phyloP scores from a whole-genome alignment of 2,888 invertebrate genomes.

The Trachelus troglodyta region DNA sequence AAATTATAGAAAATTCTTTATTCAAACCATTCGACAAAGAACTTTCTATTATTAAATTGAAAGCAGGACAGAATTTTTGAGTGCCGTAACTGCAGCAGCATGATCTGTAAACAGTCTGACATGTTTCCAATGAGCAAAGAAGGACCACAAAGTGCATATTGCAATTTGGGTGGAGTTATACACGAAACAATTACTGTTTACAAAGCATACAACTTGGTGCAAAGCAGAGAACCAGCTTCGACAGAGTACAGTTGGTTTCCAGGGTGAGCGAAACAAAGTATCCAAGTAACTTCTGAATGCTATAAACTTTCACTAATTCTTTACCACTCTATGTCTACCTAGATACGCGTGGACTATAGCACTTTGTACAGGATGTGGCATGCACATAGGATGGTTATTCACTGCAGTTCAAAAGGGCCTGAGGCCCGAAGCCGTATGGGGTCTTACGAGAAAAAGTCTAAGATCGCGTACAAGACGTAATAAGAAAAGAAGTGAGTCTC shows the following conservation, averaged over 20 bases:
- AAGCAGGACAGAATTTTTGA: constrained; percentile 62
- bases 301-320: background rate
- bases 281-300: background rate
- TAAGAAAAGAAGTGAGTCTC: background rate
- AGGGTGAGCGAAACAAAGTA: constrained; percentile 69
- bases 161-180: constrained; percentile 82
- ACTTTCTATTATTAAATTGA: constrained; percentile 25
- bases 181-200: constrained; percentile 83
- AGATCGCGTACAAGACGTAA: constrained; percentile 20
- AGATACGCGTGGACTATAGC: constrained; percentile 87
- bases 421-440: constrained; percentile 78
- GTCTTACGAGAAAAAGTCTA: constrained; percentile 72
- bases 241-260: constrained; percentile 88
- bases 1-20: constrained; percentile 27
- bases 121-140: constrained; percentile 85
- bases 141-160: constrained; percentile 83
- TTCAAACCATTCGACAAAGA: constrained; percentile 16
- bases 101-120: constrained; percentile 74
- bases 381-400: constrained; percentile 86
- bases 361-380: constrained; percentile 74
- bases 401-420: constrained; percentile 73
- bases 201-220: constrained; percentile 67
- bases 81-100: constrained; percentile 67
- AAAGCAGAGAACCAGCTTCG: constrained; percentile 71
- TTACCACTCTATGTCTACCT: constrained; percentile 16